A percentile compares a stretch with the other conserved stretches of the same genome.
Evolutionary conservation across 2,113 vertebrate species (phyloP).

Genomic region (Sceloporus undulatus): DNA sequence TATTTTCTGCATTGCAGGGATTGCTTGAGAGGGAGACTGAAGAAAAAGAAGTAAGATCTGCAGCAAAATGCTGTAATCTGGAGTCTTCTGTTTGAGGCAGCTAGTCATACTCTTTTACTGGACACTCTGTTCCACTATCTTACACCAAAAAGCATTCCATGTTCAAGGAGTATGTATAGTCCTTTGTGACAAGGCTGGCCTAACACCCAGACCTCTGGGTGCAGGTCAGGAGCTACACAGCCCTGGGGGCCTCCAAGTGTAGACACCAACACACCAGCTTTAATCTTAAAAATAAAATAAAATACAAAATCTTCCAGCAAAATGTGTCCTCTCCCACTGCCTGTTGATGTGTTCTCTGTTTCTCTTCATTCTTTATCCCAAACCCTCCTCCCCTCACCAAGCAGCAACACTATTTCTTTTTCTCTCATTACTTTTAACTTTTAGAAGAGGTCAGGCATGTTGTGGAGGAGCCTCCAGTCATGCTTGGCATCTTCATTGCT

Average conservation of each 20-base stretch:
- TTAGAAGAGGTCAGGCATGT: not conserved
- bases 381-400: too few species aligned
- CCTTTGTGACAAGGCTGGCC: not conserved
- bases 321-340: not conserved
- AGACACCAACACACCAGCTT: not conserved
- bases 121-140: not conserved
- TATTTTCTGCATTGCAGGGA: not conserved
- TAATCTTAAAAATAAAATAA: not conserved
- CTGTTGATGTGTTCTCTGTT: not conserved
- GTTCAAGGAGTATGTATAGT: not conserved
- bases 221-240: not conserved
- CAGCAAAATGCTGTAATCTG: not conserved
- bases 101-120: not conserved
- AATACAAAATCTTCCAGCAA: not conserved
- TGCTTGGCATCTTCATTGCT: not conserved
- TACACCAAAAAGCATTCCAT: not conserved
- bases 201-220: not conserved
- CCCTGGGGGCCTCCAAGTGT: not conserved
- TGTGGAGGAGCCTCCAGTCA: not conserved
- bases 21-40: not conserved
- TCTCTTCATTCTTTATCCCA: too few species aligned
- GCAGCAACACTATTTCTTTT: not conserved
- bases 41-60: not conserved
- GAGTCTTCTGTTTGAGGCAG: not conserved
- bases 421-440: not conserved